Base-by-base conservation (phyloP, 2,888 invertebrate genomes). In the Melanargia galathea region DNA sequence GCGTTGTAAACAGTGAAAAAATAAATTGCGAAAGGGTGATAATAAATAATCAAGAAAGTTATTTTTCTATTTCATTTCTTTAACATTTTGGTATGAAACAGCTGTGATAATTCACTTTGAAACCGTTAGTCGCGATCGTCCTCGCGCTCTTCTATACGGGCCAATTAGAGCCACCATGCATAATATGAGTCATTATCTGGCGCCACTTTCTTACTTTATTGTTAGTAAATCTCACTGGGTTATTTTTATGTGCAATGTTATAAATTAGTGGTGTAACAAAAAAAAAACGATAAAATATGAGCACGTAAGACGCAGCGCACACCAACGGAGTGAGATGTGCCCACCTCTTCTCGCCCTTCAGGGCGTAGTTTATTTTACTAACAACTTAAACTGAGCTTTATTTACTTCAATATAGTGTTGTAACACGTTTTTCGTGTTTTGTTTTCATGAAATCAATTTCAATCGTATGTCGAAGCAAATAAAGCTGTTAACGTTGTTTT, bases 41-140 rank as follows among this genome's bases (percentile, higher is more conserved):
- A 16, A 16, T n/a, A 6, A 24, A 26, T 48, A 22, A 6, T 51
- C n/a, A 4, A 4, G 18, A 20, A 52, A 33, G 8, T 3, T 33
- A 8, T 30, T 11, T 24, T n/a, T 8, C 24, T 38, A 40, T 49
- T 49, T 26, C 38, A 54, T 38, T 24, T 6, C 10, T 22, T 30
- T 33, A 18, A 24, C 22, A 35, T 30, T 45, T 45, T 11, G 8
- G 18, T 18, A 20, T 30, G 7, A 20, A 57, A n/a, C 20, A 33
- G 8, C 57, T 57, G 46, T 45, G 45, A 33, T 26, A 57, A 57
- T 45, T 57, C 55, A 49, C 60, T 51, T 52, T 54, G 35, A 54
- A 45, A 24, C 48, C 48, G 54, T 62, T 65, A 61, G 65, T 66
- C 69, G 66, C 67, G 71, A 65, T 68, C 55, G 72, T 72, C 8